phyloP scores from a whole-genome alignment of 2,888 invertebrate species.

The Drosophila melanocephala region DNA sequence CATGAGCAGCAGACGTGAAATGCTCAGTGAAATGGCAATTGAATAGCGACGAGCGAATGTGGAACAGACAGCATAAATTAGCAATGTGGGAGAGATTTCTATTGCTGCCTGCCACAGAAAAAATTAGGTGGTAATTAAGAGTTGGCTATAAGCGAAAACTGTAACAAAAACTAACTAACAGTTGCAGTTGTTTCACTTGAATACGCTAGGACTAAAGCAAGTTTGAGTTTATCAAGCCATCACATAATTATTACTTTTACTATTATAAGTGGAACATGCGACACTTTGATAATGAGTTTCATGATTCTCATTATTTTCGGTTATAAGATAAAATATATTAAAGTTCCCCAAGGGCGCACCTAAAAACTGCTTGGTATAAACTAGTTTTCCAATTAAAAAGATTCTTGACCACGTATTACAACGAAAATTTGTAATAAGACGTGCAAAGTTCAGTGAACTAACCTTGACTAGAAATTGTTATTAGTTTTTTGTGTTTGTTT shows the following conservation, averaged over 20 bases:
- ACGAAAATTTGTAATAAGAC: background rate
- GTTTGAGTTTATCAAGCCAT: background rate
- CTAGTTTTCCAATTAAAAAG: background rate
- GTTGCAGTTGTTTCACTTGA: background rate
- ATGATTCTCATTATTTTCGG: background rate
- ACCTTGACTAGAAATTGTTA: background rate
- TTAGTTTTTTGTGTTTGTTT: background rate
- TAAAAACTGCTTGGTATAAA: background rate
- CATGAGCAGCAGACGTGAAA: conserved; percentile 9
- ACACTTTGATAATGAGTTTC: background rate
- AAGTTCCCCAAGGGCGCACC: background rate
- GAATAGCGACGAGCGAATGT: conserved; percentile 14
- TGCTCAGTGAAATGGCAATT: conserved; percentile 28
- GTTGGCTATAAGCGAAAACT: conserved; percentile 12
- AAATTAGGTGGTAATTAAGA: conserved; percentile 32
- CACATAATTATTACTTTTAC: background rate
- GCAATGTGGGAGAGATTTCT: conserved; percentile 21
- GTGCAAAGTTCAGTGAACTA: background rate
- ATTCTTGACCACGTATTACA: conserved; percentile 2
- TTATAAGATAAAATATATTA: background rate
- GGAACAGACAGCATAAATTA: conserved; percentile 47
- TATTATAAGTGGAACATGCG: background rate
- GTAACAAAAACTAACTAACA: background rate
- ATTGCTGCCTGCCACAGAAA: conserved; percentile 4
- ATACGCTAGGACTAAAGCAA: background rate